Conservation (phyloP, 2,113 vertebrate genomes). For the Tauraco erythrolophus region DNA sequence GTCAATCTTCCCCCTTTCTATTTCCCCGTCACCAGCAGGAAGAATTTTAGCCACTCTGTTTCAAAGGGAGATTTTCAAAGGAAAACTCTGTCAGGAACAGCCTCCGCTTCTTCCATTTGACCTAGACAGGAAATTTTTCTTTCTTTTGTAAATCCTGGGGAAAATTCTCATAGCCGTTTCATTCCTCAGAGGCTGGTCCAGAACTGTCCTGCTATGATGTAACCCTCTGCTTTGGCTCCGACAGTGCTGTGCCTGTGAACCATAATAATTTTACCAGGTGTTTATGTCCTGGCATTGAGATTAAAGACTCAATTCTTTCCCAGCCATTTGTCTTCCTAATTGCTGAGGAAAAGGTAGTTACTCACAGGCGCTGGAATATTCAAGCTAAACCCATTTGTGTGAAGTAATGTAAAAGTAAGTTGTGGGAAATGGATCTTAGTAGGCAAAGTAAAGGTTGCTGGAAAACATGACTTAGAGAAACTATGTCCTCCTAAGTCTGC, state of each 20-base stretch:
- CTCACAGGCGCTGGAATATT: background rate
- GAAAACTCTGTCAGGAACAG: background rate
- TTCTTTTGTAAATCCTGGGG: background rate
- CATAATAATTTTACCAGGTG: background rate
- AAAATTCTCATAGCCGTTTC: background rate
- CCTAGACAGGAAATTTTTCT: background rate
- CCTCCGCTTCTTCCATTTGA: background rate
- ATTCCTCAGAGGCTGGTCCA: background rate
- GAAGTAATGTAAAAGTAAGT: background rate
- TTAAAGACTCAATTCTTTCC: background rate
- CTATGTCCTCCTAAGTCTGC: fast-evolving
- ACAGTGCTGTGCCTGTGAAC: background rate
- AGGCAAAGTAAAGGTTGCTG: background rate
- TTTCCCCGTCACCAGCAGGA: background rate
- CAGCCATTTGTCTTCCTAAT: background rate
- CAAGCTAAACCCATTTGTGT: background rate
- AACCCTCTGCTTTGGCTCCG: background rate
- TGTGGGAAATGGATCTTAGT: background rate
- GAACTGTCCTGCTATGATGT: background rate
- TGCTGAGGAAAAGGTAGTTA: background rate
- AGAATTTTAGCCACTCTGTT: background rate
- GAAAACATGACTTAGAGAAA: background rate
- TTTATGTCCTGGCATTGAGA: background rate
- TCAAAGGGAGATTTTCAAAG: background rate
- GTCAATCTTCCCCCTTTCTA: background rate